Evolutionary conservation across 2,797 vertebrate species (phyloP), one percentile per base, ranked within the genome.

Genomic region (Sparus aurata): DNA sequence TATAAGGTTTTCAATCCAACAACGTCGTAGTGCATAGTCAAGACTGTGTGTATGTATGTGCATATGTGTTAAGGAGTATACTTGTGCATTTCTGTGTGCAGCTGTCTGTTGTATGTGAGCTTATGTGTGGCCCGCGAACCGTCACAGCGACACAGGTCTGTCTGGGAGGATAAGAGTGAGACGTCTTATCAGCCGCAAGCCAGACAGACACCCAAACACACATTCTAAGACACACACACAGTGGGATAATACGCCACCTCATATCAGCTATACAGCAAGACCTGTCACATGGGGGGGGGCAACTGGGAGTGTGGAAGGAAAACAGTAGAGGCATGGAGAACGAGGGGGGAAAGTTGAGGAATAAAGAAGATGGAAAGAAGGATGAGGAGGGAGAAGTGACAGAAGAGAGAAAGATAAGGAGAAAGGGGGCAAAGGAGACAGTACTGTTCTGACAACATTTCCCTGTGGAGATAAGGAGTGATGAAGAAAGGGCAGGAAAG

Each of bases 141-240:
- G 15, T 86, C 80, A 75, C 66, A 47, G 80, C 61, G 9, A 88
- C 80, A 89, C 71, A 73, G 73, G 84, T 86, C 90, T 91, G 85
- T 87, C 86, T 63, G 67, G 60, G 65, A 85, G 90, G 85, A 93
- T 90, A 86, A 91, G 69, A 86, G 78, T 75, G 63, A 87, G 87
- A 88, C 77, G 60, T 85, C 84, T 91, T 91, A 91, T 92, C 90
- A 91, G 82, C 72, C 75, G 72, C 30, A 52, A 85, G 80, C 79
- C 88, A 91, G 87, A 87, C 86, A 79, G 41, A 87, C 85, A 85
- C 75, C 79, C 77, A 80, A 38, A 77, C 45, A 69, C 83, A 80
- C 54, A 63, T 22, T 20, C 66, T 16, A 64, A 58, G 17, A 66
- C 72, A 49, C 64, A 61, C 72, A 76, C 67, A 79, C 41, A 55